Base-by-base conservation (phyloP, 2,797 vertebrate species). In the Clamator glandarius region DNA sequence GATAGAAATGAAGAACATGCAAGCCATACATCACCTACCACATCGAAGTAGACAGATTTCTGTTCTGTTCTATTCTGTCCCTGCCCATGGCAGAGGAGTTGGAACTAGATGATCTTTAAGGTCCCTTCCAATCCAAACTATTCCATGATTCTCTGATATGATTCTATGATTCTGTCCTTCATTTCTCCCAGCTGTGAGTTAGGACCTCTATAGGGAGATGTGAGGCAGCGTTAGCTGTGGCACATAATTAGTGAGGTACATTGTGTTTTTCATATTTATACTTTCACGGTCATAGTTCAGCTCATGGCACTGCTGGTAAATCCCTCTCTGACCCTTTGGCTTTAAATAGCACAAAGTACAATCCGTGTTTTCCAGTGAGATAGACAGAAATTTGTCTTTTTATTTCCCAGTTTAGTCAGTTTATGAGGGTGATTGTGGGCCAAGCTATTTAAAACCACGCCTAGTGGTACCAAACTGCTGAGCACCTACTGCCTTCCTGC, bases 331-430 rank as follows among this genome's bases (percentile, higher is more conserved):
- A 98, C 97, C 97, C 68, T 54, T 89, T 95, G 95, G 94, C 97
- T 97, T 98, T 97, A 98, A 98, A 97, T 87, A 98, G 97, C 96
- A 97, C 94, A 97, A 97, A 96, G 96, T 80, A 97, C 94, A 98
- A 91, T 96, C 94, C 82, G 28, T 95, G 97, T 97, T 97, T 98
- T 98, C 97, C 97, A 97, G 97, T 63, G 94, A 98, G 97, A 98
- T 97, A 97, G 97, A 97, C 75, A 97, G 93, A 97, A 96, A 95
- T 94, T 95, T 93, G 63, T 96, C 95, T 97, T 94, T 95, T 97
- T 89, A 96, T 97, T 95, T 97, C 96, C 92, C 97, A 95, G 96
- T 97, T 97, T 48, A 90, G 92, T 78, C 96, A 95, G 64, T 97
- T 97, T 96, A 89, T 86, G 96, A 96, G 21, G 18, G 39, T 73